Evolutionary conservation across 2,888 invertebrate genomes (phyloP).

Genomic region (Plutella xylostella): DNA sequence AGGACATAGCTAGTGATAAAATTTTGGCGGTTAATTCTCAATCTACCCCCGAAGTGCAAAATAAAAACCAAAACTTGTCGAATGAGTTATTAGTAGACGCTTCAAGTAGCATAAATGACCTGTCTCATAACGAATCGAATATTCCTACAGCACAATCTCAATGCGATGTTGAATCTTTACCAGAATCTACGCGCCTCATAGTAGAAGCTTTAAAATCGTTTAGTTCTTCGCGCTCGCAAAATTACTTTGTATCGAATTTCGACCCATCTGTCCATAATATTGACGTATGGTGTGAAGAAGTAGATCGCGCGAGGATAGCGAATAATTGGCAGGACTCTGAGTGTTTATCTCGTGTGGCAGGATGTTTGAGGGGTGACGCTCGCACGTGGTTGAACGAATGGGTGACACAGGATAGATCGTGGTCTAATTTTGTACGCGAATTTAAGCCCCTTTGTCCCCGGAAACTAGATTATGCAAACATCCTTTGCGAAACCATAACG

Average conservation of each 20-base stretch:
- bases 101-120: no score
- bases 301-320: not conserved
- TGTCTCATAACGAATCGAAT: no score
- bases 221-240: no score
- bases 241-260: not conserved
- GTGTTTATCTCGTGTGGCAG: not conserved
- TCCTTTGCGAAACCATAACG: not conserved
- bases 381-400: not conserved
- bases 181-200: no score
- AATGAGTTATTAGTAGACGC: no score
- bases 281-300: not conserved
- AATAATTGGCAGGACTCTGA: not conserved
- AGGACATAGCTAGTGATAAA: no score
- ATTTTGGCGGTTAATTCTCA: no score
- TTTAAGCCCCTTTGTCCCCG: not conserved
- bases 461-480: not conserved
- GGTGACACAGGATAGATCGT: not conserved
- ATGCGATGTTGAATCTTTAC: no score
- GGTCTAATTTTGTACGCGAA: not conserved
- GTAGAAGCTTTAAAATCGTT: no score
- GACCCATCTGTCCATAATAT: not conserved
- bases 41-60: no score
- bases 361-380: slow-evolving; percentile 3
- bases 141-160: no score
- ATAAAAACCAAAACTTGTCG: no score